Evolutionary conservation across 1,140 invertebrate species (phyloP), one percentile per base, ranked within the genome.

Genomic region (Pachyrhynchus sulphureomaculatus): DNA sequence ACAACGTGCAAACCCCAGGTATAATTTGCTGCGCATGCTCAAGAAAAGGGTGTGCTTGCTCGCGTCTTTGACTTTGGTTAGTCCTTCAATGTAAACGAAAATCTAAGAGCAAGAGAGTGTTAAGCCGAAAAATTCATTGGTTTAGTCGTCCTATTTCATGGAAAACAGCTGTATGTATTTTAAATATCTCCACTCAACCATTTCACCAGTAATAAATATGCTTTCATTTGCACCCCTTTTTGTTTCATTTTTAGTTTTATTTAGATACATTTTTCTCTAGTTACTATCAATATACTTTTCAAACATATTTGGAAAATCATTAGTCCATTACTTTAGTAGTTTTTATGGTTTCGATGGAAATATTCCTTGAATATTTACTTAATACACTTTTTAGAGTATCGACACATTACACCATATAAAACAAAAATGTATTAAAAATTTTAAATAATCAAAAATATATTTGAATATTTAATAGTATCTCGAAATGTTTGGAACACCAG

Each of bases 121-220:
- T 53, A 55, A 52, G 37, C 24, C 29, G 21, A 39, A 58, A 58
- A 49, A n/a, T n/a, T 41, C 37, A 32, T 39, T 9, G n/a, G 10
- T 12, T 45, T 20, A 15, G 8, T 33, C 10, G 13, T 34, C 42
- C 15, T 18, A 12, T 24, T 62, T 62, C 21, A 55, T 62, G 52
- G 49, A 47, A 62, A 62, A 41, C 59, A 62, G 39, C 59, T 62
- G 59, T 62, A 62, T 47, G 59, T 62, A 61, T 61, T 45, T 36
- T 24, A 20, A 24, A 48, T 47, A 13, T 48, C 21, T 49, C 20
- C 26, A 49, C 32, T 49, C n/a, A 34, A 20, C 5, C 24, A 57
- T 13, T 24, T 47, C 52, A 54, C 17, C 4, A 53, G 18, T 54
- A 42, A 54, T n/a, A n/a, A n/a, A n/a, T n/a, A 54, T 20, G 47